phyloP scores from a whole-genome alignment of 1,140 invertebrate genomes.

The Asbolus verrucosus region DNA sequence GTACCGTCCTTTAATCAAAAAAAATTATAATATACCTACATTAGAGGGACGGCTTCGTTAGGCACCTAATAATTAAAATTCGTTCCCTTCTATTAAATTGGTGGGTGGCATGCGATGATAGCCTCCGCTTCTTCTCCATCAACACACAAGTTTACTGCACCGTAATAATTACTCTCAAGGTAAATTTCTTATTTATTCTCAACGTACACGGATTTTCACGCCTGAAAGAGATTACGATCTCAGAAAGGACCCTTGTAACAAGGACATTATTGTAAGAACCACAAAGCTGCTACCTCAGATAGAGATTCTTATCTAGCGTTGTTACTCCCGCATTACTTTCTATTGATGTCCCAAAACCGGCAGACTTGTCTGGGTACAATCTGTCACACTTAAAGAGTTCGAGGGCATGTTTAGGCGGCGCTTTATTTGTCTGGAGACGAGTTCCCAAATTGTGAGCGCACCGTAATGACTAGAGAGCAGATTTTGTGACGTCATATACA shows the following conservation, averaged over 20 bases:
- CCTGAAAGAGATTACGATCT: background rate
- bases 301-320: no score
- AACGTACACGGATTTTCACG: background rate
- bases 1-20: no score
- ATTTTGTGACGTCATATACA: no score
- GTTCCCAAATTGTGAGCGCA: no score
- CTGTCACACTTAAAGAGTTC: no score
- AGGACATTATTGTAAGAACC: background rate
- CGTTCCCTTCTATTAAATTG: background rate
- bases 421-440: no score
- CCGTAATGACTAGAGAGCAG: no score
- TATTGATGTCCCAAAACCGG: no score
- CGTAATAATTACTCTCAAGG: conserved; percentile 1
- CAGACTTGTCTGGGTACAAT: no score
- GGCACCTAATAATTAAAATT: background rate
- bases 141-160: background rate
- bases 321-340: no score
- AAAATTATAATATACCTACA: background rate
- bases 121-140: background rate
- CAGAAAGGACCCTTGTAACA: background rate
- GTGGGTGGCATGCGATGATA: background rate
- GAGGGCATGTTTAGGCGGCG: no score
- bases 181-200: conserved; percentile 2
- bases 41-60: background rate
- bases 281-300: no score